Base-by-base conservation (phyloP, 1,140 invertebrate genomes). In the Chlorops oryzae region DNA sequence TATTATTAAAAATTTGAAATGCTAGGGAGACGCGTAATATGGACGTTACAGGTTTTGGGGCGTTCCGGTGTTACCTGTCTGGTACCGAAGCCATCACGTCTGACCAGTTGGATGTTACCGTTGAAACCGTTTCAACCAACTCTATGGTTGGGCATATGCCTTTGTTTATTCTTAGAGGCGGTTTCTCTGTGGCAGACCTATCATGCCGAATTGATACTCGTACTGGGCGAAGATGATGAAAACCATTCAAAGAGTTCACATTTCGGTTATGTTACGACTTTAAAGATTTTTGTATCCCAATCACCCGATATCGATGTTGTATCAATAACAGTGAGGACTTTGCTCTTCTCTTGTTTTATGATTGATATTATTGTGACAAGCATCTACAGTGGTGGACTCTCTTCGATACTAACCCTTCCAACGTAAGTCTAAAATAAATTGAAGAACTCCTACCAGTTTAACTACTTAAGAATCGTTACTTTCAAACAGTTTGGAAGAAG, bases 361-460 rank as follows among this genome's bases (percentile, higher is more conserved):
- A 59, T 69, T n/a, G 66, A 70, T 42, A 65, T 66, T 3, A 65
- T 70, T 17, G 17, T 70, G 17, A 69, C 63, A 0, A 69, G 63
- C 6, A 54, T 69, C 35, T 70, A 70, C 15, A 54, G 61, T 15
- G 66, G 66, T 5, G 66, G 66, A 34, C 28, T 70, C 17, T 53
- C 66, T 2, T 41, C 63, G 2, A 65, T 70, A 32, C 25, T 70
- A 5, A 70, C 66, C 0, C 24, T 70, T 17, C 66, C 66, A 12
- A 63, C 28, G 54, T 56, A 43, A 52, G 54, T 18, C 7, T 32
- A 24, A 15, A 17, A 21, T 47, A 18, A 9, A 13, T 17, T 18
- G 27, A 32, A 9, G 7, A n/a, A 32, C 7, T 32, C 7, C 7
- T 32, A 32, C 7, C 7, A 32, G n/a, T 7, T 32, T 13, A 32